Evolutionary conservation across 1,140 invertebrate genomes (phyloP), one percentile per base, ranked within the genome.

Genomic region (Planococcus citri): DNA sequence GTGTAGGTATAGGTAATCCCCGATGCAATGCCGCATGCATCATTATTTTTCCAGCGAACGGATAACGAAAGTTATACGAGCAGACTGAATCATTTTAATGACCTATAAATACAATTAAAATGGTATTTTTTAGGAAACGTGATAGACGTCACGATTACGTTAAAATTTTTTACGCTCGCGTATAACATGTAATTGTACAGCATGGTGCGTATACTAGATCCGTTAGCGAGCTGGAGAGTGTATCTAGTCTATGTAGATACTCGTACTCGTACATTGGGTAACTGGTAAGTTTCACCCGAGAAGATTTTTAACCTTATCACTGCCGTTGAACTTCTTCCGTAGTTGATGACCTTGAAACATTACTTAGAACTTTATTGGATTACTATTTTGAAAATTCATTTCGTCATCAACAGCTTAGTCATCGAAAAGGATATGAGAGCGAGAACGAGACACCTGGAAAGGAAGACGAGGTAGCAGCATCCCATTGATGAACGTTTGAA

Each of bases 301-400:
- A 33, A 51, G 41, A 51, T 51, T 51, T 17, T 51, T 51, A 51
- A 51, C 41, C 41, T 51, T 51, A 51, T 51, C 6, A 51, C 41
- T 51, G 41, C 41, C 41, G 41, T 51, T 51, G 41, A 51, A 51
- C 41, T 51, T 51, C 41, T 20, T 51, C 29, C n/a, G 41, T 51
- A 51, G 12, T 20, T 17, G 41, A 51, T n/a, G 41, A 51, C 41
- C 41, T 51, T 51, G 41, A 20, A 9, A n/a, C 6, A 3, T 3
- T 51, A 51, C 41, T 20, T n/a, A 51, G 41, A 51, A 51, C 17
- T 51, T 51, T 51, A 17, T 4, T 20, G 41, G 3, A 51, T 14
- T 20, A 20, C 12, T 51, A 51, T 51, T 51, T 51, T 51, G 41
- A 51, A 51, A 51, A 51, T 37, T 37, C 33, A 20, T 9, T 51